Base-by-base conservation (phyloP, 1,140 invertebrate species). In the Drosophila bipectinata region DNA sequence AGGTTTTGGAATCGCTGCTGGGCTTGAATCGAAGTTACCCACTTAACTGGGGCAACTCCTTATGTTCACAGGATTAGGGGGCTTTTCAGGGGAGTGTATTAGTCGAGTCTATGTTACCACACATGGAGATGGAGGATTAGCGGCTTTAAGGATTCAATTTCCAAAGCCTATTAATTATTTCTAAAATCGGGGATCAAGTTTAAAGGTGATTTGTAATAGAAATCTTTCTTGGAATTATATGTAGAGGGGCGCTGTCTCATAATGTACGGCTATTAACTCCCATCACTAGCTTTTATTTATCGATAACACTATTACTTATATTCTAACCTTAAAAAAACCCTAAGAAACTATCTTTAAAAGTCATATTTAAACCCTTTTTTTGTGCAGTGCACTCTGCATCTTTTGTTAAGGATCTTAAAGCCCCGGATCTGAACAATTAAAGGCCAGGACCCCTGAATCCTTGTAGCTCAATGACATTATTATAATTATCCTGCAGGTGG, bases 401-500 rank as follows among this genome's bases (percentile, higher is more conserved):
- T 6, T 28, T 28, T 28, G 26, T 28, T 28, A 28, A 8, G 10
- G 32, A 15, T 41, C 14, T 14, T 2, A n/a, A 41, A 14, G 39
- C 3, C 2, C 41, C n/a, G 41, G 41, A 12, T 15, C n/a, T 44
- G 41, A 4, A 44, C 41, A 44, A 44, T 44, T 18, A 44, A 44
- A 44, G 41, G 14, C n/a, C 41, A 18, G 41, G 14, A 12, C 34
- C 34, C 34, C 34, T 37, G 34, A 3, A 37, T n/a, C 34, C 34
- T 37, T 10, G 34, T 37, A 37, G 1, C 44, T 44, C 34, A 66
- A 58, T 66, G 34, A 66, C 47, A 68, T 76, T 76, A 76, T 76
- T 76, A 61, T 76, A 76, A 76, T 76, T 76, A 76, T 76, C 63
- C 62, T 51, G 55, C 58, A 52, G 39, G 18, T 14, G 2, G 24